These are phyloP conservation scores for Bombus turneri DNA, from an alignment of 1,140 invertebrate species.

Conservation along the genomic window DNA sequence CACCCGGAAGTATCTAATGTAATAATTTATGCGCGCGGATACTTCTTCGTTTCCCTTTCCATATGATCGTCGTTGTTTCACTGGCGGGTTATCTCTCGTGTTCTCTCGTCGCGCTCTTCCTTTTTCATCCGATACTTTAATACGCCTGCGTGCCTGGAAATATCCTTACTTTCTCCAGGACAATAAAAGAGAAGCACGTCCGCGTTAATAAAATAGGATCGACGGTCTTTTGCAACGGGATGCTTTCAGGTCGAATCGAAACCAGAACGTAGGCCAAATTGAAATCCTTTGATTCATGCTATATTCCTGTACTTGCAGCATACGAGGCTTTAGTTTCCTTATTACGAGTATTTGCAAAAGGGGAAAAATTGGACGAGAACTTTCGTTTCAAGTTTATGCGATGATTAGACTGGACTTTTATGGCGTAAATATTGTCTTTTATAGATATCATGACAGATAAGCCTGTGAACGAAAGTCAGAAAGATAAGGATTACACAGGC, in stretches of 20 bases:
- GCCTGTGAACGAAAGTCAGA: background rate
- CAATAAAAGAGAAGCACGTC: constrained; percentile 19
- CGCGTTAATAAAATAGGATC: constrained; percentile 38
- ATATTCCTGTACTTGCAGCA: background rate
- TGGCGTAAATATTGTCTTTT: background rate
- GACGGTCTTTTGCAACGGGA: constrained; percentile 6
- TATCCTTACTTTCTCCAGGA: constrained; percentile 37
- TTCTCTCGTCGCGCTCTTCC: background rate
- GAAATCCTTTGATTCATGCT: constrained; percentile 31
- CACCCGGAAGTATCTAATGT: background rate
- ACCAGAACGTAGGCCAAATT: background rate
- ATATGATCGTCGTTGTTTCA: constrained; percentile 9
- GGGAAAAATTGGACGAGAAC: background rate
- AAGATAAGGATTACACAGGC: background rate
- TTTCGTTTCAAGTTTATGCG: background rate
- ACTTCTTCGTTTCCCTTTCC: constrained; percentile 2
- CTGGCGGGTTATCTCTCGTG: constrained; percentile 15
- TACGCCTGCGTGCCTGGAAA: constrained; percentile 4
- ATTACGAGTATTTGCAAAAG: background rate
- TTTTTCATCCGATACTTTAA: background rate
- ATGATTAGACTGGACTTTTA: background rate
- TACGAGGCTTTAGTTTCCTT: background rate
- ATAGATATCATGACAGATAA: background rate
- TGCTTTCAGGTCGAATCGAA: constrained; percentile 21
- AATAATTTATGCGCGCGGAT: background rate